Conservation (phyloP, 2,113 vertebrate species). For the Sclerurus mexicanus region DNA sequence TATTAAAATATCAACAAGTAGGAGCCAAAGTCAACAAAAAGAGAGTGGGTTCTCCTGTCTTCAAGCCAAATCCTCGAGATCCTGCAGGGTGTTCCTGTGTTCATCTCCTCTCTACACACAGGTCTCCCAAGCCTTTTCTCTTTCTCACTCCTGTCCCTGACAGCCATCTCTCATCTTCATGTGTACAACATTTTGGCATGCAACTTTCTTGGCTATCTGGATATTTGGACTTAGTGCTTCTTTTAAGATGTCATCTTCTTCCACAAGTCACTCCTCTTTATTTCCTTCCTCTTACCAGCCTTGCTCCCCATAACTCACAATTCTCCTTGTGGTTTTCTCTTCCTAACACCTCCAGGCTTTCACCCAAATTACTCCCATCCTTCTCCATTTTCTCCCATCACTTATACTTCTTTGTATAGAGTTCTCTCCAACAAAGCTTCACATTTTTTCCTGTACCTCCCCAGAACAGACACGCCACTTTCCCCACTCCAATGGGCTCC, state of each 20-base stretch:
- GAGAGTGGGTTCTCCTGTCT: not conserved
- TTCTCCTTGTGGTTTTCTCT: not conserved
- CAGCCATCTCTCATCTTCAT: not conserved
- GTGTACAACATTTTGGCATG: not conserved
- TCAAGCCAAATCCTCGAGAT: not conserved
- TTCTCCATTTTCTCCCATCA: not conserved
- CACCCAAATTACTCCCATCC: not conserved
- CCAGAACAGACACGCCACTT: not conserved
- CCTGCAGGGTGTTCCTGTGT: not conserved
- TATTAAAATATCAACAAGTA: slow-evolving; percentile 59
- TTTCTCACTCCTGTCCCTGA: not conserved
- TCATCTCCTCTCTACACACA: not conserved
- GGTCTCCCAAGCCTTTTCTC: not conserved
- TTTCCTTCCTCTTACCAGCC: not conserved
- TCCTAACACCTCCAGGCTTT: not conserved
- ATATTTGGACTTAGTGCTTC: not conserved
- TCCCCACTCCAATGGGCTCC: not conserved
- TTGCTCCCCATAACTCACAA: not conserved
- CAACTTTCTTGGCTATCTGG: not conserved
- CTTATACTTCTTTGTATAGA: not conserved
- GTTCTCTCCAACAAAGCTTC: not conserved
- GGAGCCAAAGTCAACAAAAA: slow-evolving; percentile 49
- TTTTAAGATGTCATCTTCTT: not conserved
- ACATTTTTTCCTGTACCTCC: not conserved
- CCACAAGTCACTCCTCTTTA: not conserved